phyloP scores from a whole-genome alignment of 1,140 invertebrate species.

The Lasioglossum baleicum region DNA sequence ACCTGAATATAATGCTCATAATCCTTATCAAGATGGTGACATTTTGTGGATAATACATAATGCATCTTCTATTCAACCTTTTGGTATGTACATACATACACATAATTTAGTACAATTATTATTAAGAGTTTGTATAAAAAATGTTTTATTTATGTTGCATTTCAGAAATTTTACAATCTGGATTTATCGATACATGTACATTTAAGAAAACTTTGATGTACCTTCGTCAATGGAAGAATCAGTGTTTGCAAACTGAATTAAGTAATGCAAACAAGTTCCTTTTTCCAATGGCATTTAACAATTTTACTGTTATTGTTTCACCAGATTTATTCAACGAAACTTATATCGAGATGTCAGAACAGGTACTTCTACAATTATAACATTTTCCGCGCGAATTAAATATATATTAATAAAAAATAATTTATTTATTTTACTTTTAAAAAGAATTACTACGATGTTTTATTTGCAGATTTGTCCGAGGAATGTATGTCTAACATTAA shows the following conservation, averaged over 20 bases:
- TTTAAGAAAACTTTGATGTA: constrained; percentile 75
- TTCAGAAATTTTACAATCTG: constrained; percentile 75
- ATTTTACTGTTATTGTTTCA: constrained; percentile 72
- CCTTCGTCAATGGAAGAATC: constrained; percentile 74
- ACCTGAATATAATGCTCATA: constrained; percentile 64
- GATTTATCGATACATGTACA: constrained; percentile 74
- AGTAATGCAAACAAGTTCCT: constrained; percentile 71
- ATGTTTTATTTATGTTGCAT: constrained; percentile 18
- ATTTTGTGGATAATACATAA: constrained; percentile 72
- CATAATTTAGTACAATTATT: constrained; percentile 16
- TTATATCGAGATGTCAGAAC: constrained; percentile 8
- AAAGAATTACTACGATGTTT: constrained; percentile 39
- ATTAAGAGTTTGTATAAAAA: constrained; percentile 9
- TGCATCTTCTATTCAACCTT: constrained; percentile 63
- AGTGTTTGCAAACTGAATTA: constrained; percentile 76
- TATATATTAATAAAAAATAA: background rate
- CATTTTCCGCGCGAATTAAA: constrained; percentile 1
- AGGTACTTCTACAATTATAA: constrained; percentile 7
- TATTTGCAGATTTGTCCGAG: constrained; percentile 78
- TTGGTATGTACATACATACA: constrained; percentile 65
- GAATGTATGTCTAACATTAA: constrained; percentile 78
- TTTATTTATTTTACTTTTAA: too few species aligned
- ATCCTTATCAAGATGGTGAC: constrained; percentile 67
- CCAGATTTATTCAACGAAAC: constrained; percentile 70
- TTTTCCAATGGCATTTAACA: constrained; percentile 70